Evolutionary conservation across 2,888 invertebrate genomes (phyloP), one percentile per base, ranked within the genome.

Genomic region (Synanthedon andrenaeformis): DNA sequence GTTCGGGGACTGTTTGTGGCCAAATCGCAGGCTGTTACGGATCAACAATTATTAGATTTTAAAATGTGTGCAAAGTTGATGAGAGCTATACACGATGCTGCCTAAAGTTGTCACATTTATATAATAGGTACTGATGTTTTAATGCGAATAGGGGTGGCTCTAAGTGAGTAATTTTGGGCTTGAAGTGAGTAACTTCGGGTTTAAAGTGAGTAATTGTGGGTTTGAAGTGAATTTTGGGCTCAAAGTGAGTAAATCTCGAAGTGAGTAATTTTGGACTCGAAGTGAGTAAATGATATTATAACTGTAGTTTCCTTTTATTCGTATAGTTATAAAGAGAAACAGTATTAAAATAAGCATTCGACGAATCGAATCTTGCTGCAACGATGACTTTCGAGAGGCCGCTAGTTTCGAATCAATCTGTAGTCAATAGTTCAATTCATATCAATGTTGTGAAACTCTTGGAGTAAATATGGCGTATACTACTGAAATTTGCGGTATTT

Each of bases 41-140:
- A 65, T 66, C 65, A 65, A 77, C 82, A 82, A 83, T 84, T 83
- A 84, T 70, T 85, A 85, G 82, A 70, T 74, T 77, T 76, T 67
- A 62, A 23, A 68, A 62, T 69, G 69, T 69, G 69, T 71, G 67
- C 74, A 76, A 67, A 66, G 63, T 70, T 74, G 69, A 74, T 72
- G 62, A 78, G 76, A 80, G 69, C 76, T 69, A 79, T 83, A 85
- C 83, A 78, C 69, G 69, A 82, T 78, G 84, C 85, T 86, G 85
- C 85, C 85, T 81, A 75, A 74, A 45, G 42, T 19, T 52, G 66
- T 80, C 78, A 79, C 67, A 72, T 74, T 72, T 72, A 41, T 51
- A 35, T 35, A 8, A 35, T 35, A 35, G 35, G 35, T 35, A 35
- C 6, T 51, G 19, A 51, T 13, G 19, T 51, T 41, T 51, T 51